Base-by-base conservation (phyloP, 2,888 invertebrate species). In the Notodonta ziczac region DNA sequence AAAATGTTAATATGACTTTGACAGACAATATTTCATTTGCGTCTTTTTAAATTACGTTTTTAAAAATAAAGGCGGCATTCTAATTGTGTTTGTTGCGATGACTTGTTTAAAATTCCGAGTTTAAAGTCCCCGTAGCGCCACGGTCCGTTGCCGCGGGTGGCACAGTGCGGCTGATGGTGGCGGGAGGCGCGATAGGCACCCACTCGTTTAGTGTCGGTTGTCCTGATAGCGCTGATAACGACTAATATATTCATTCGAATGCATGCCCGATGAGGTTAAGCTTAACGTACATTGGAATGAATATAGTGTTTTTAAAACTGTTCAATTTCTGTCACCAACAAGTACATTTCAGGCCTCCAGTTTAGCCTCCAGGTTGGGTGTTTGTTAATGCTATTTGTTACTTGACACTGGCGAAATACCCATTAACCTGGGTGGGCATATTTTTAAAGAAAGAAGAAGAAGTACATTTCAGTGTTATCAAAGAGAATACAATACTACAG, bases 231-330 rank as follows among this genome's bases (percentile, higher is more conserved):
- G 79, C 71, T 84, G 93, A 92, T 93, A 93, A 88, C 82, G 72
- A 57, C 72, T 90, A 91, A 93, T 91, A 86, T 90, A 91, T 92
- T 91, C 91, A 84, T 80, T 84, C 72, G 81, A 87, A 87, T 90
- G 89, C 85, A 88, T 87, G 85, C 85, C 77, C 83, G 83, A 89
- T 88, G 88, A 84, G 83, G 60, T 83, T 81, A 87, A 76, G 83
- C 62, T 67, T 67, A 70, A 63, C 83, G 80, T 73, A 73, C 77
- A 87, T 63, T 79, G 66, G 40, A 10, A 10, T 9, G 35, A 6
- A 7, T 35, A 35, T 24, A 24, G 24, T 24, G 24, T 24, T 24
- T 24, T 24, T 24, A 2, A 24, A 24, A 24, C 24, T 24, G 24
- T 24, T 24, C 24, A 24, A 24, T 24, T 24, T 24, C 2, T 24